Evolutionary conservation across 1,140 invertebrate species (phyloP).

Genomic region (Plutomurus gul): DNA sequence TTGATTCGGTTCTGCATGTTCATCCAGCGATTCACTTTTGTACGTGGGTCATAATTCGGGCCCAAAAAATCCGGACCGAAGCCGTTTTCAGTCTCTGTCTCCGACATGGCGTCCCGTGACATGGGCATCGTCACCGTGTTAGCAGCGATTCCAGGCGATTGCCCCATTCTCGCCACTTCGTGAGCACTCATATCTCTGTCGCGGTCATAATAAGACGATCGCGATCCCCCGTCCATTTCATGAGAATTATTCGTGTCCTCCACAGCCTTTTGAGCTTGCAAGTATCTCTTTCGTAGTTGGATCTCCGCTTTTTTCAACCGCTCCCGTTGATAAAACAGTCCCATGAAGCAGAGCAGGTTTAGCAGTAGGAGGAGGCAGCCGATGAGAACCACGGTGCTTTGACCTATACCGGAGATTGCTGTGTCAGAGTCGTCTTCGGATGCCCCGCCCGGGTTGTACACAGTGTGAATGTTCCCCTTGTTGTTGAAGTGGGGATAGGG

Average conservation of each 20-base stretch:
- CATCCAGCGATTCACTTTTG: conserved; percentile 54
- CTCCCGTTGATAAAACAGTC: conserved; percentile 51
- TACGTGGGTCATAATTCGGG: conserved; percentile 51
- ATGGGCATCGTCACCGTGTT: background rate
- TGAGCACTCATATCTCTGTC: background rate
- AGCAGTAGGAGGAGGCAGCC: conserved; percentile 46
- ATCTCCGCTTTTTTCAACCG: conserved; percentile 48
- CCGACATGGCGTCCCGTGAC: conserved; percentile 48
- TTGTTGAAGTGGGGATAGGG: background rate
- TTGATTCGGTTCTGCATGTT: conserved; percentile 37
- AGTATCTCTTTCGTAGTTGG: conserved; percentile 41
- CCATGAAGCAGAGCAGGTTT: conserved; percentile 52
- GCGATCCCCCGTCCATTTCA: background rate
- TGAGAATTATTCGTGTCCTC: background rate
- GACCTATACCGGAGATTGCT: conserved; percentile 35
- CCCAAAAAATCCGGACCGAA: conserved; percentile 52
- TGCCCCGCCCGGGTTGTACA: background rate
- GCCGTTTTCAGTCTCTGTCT: conserved; percentile 53
- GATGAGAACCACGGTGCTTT: conserved; percentile 48
- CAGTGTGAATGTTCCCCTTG: background rate
- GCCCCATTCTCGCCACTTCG: background rate
- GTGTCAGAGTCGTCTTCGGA: background rate
- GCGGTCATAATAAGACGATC: background rate
- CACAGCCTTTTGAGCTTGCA: conserved; percentile 17
- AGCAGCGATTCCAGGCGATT: background rate